A percentile compares a stretch with the other conserved stretches of the same genome.
Evolutionary conservation across 2,113 vertebrate genomes (phyloP).

Genomic region (Psilopsiagon aurifrons): DNA sequence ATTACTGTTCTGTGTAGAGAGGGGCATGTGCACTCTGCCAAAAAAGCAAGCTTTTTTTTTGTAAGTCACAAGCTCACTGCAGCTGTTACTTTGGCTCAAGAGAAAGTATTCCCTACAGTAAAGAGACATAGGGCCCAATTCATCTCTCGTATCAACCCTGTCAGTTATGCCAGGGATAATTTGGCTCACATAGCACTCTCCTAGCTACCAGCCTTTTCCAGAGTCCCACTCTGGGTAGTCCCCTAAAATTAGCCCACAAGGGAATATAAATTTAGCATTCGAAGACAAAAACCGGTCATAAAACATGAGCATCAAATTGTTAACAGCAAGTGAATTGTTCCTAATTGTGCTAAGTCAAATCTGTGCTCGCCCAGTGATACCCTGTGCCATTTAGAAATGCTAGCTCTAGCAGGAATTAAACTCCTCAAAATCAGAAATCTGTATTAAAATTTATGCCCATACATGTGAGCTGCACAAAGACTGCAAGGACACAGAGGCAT

Average conservation of each 20-base stretch:
- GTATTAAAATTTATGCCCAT: neutral
- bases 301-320: neutral
- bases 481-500: neutral
- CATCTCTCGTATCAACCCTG: slow-evolving; percentile 35
- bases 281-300: neutral
- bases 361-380: neutral
- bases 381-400: neutral
- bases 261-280: neutral
- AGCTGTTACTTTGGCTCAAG: slow-evolving; percentile 62
- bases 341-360: neutral
- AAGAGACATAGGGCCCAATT: slow-evolving; percentile 42
- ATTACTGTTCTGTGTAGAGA: neutral
- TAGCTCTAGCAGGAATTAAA: neutral
- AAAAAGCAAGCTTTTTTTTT: neutral
- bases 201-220: slow-evolving; percentile 24
- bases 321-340: neutral
- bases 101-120: slow-evolving; percentile 33
- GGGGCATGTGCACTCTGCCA: neutral
- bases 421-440: neutral
- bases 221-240: neutral
- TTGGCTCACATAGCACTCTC: slow-evolving; percentile 24
- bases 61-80: slow-evolving; percentile 6
- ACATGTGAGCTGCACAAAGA: neutral
- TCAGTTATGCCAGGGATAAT: slow-evolving; percentile 36
- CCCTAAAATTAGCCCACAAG: slow-evolving; percentile 4